phyloP scores from a whole-genome alignment of 2,797 vertebrate species.

The Malacoctenus gilli region DNA sequence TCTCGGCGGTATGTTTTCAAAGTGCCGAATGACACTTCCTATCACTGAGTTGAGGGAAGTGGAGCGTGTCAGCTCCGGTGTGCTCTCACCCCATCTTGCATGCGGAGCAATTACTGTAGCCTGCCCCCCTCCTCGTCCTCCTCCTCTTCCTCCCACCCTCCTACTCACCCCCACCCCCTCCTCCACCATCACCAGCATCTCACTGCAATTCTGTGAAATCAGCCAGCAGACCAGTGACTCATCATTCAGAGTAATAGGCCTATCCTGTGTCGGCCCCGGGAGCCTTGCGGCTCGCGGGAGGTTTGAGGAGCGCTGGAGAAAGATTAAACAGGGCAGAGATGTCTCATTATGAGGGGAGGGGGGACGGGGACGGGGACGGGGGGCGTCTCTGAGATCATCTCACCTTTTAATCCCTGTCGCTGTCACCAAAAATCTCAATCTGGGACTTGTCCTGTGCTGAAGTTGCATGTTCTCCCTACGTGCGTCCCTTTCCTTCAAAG shows the following conservation, averaged over 20 bases:
- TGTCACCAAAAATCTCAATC: too few species aligned
- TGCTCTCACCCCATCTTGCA: conserved; percentile 51
- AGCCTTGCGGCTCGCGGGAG: conserved; percentile 17
- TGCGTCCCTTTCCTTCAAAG: too few species aligned
- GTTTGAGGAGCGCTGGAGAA: conserved; percentile 18
- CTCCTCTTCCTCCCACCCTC: too few species aligned
- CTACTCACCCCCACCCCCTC: too few species aligned
- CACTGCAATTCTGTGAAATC: conserved; percentile 41
- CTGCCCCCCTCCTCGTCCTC: neutral
- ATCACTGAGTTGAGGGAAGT: conserved; percentile 58
- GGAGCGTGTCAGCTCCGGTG: conserved; percentile 56
- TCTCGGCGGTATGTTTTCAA: conserved; percentile 48
- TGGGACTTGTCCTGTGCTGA: too few species aligned
- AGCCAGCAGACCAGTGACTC: conserved; percentile 60
- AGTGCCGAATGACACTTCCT: conserved; percentile 65
- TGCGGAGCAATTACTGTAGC: conserved; percentile 56
- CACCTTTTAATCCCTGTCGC: conserved; percentile 19
- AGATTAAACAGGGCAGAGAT: conserved; percentile 17
- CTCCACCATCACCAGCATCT: conserved; percentile 2
- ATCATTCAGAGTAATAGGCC: conserved; percentile 56
- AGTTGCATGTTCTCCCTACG: too few species aligned
- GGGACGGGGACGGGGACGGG: too few species aligned
- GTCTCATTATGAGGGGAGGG: conserved; percentile 7
- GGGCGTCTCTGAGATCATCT: too few species aligned
- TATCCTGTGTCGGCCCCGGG: conserved; percentile 36